Percentiles rank a stretch among this genome's conserved stretches.
These are phyloP conservation scores for Helicoverpa armigera DNA, from an alignment of 1,140 invertebrate species.

Conservation along the genomic window DNA sequence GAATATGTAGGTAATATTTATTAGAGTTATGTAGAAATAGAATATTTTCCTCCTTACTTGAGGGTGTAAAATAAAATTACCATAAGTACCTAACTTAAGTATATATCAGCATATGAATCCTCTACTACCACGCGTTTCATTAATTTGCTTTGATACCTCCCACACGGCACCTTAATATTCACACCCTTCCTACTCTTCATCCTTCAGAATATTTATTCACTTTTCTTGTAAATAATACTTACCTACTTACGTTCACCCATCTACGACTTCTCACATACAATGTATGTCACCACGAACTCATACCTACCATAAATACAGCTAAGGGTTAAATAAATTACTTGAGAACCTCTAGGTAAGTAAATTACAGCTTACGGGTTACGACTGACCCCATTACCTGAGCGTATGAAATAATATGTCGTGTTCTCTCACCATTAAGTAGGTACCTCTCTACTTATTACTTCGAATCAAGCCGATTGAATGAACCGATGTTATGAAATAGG, in stretches of 20 bases:
- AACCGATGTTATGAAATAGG: background rate
- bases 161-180: too few species aligned
- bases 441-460: constrained; percentile 10
- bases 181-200: too few species aligned
- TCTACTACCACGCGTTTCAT: too few species aligned
- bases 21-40: too few species aligned
- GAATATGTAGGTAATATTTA: too few species aligned
- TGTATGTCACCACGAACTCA: constrained; percentile 1
- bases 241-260: background rate
- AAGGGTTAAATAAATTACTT: constrained; percentile 38
- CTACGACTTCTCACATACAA: background rate
- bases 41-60: too few species aligned
- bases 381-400: constrained; percentile 14
- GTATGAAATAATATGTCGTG: constrained; percentile 38
- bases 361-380: constrained; percentile 17
- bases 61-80: too few species aligned
- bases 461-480: constrained; percentile 25
- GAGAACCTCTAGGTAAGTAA: constrained; percentile 11
- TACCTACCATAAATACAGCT: constrained; percentile 17
- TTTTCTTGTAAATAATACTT: too few species aligned
- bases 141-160: too few species aligned
- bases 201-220: too few species aligned
- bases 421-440: constrained; percentile 29
- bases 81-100: too few species aligned
- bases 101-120: too few species aligned